Percentiles rank a stretch among this genome's conserved stretches.
Evolutionary conservation across 2,113 vertebrate genomes (phyloP).

Genomic region (Cebus imitator): DNA sequence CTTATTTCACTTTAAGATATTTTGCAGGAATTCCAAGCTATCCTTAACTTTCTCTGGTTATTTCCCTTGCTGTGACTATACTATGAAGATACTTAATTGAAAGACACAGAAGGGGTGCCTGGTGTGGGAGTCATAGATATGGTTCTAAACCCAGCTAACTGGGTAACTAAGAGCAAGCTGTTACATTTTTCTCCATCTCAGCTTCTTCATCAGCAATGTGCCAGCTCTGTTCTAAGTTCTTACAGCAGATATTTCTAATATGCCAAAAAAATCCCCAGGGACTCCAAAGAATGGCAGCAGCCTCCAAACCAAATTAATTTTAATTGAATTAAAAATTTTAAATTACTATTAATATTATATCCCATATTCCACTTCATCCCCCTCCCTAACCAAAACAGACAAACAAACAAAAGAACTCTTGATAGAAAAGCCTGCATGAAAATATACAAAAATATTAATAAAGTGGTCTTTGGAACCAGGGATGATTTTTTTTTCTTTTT

Average conservation of each 20-base stretch:
- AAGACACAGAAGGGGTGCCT: not conserved
- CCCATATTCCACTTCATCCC: not conserved
- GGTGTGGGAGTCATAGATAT: not conserved
- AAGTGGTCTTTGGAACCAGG: not conserved
- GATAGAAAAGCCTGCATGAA: not conserved
- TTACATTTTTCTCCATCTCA: not conserved
- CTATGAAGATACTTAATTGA: not conserved
- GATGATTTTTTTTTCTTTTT: not conserved
- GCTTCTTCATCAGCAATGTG: not conserved
- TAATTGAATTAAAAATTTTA: not conserved
- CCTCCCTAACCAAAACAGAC: not conserved
- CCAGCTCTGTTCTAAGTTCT: not conserved
- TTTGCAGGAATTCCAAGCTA: not conserved
- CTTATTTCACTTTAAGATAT: not conserved
- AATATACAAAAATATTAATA: slow-evolving; percentile 19
- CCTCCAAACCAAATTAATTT: slow-evolving; percentile 14
- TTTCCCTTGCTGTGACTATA: not conserved
- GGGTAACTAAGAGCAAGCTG: not conserved
- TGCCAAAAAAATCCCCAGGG: not conserved
- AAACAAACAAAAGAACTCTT: not conserved
- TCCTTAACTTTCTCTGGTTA: not conserved
- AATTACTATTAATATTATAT: not conserved
- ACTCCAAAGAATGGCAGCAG: not conserved
- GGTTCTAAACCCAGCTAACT: not conserved
- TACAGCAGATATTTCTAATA: not conserved